phyloP scores from a whole-genome alignment of 2,113 vertebrate genomes.

The Camelus dromedarius region DNA sequence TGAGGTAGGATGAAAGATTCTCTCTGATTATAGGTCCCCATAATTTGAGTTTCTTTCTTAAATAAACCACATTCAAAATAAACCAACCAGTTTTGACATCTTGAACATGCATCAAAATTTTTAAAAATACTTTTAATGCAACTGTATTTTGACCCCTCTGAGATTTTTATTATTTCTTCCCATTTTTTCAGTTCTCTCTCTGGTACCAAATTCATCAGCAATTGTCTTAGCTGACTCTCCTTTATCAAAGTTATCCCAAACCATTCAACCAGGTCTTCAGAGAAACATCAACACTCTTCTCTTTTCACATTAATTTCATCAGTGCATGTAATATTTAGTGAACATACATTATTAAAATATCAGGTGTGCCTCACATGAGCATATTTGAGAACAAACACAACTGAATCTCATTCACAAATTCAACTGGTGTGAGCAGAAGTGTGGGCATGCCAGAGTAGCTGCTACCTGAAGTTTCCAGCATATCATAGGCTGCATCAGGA shows the following conservation, averaged over 20 bases:
- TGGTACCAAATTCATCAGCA: not conserved
- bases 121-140: not conserved
- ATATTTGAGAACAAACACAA: not conserved
- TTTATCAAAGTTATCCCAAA: not conserved
- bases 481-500: not conserved
- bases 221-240: not conserved
- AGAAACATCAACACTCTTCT: not conserved
- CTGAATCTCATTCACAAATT: not conserved
- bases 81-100: not conserved
- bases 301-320: not conserved
- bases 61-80: not conserved
- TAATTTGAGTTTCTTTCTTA: not conserved
- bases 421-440: too few species aligned
- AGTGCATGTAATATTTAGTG: not conserved
- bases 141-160: not conserved
- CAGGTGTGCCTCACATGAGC: not conserved
- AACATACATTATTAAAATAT: not conserved
- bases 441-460: not conserved
- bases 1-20: not conserved
- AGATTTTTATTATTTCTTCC: not conserved
- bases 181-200: not conserved
- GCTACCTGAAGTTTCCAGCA: accelerated
- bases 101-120: slow-evolving; percentile 34
- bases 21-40: not conserved
- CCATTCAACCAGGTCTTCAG: not conserved